Evolutionary conservation across 2,797 vertebrate species (phyloP), one percentile per base, ranked within the genome.

Genomic region (Peromyscus melanophrys): DNA sequence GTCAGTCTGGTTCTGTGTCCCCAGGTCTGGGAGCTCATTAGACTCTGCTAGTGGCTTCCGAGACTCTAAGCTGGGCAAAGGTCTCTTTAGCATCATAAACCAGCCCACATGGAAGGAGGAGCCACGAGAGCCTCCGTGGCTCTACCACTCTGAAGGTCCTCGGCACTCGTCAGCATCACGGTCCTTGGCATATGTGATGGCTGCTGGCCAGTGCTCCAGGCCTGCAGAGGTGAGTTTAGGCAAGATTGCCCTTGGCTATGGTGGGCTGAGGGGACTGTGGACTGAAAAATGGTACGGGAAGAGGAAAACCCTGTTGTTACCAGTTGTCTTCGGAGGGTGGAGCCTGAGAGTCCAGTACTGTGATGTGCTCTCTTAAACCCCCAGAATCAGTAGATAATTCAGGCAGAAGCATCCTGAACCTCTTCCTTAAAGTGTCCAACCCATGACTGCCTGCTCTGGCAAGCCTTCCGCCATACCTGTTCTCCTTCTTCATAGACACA

Each of bases 11-110:
- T 69, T 11, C 49, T 85, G n/a, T 57, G 11, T 4, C 11, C 31
- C n/a, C 17, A 43, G 55, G 23, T 61, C 52, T 89, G 65, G 11
- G 27, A 46, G 10, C 21, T 34, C 65, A 23, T 87, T 43, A 78
- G 10, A 55, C 85, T 65, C 23, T 89, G 63, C 29, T 65, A 65
- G 29, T 2, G 59, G 46, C 59, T 73, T 40, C 73, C 31, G 76
- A 81, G n/a, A 16, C 21, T 34, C 81, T 76, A 27, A 59, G 43
- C 91, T 2, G 73, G 81, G 75, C 92, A 96, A 96, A 98, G 93
- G 13, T 95, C 87, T 96, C 69, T 91, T 34, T 81, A 52, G 55
- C 1, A 4, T 96, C 82, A 80, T 65, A 75, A 92, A 65, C 73
- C 73, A 93, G 81, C 88, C 67, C 40, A 37, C 27, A 2, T 13